These are phyloP conservation scores for Yponomeuta sedellus DNA, from an alignment of 2,888 invertebrate species.

Conservation along the genomic window DNA sequence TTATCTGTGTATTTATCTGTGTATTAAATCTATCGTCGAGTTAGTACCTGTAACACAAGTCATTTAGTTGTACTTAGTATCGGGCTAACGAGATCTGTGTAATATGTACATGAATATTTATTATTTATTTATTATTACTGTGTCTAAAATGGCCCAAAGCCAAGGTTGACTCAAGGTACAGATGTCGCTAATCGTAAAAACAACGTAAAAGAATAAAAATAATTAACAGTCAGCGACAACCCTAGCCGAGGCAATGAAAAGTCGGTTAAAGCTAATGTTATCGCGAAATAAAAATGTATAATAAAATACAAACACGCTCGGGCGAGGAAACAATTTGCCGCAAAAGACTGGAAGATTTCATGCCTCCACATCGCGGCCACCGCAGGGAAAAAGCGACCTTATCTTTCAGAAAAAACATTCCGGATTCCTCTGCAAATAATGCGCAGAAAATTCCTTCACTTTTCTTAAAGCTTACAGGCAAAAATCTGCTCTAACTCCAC, in stretches of 20 bases:
- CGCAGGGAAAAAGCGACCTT: not conserved
- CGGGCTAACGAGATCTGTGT: too few relatives aligned
- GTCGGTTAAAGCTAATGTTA: constrained; percentile 77
- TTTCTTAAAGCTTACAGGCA: constrained; percentile 33
- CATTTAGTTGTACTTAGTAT: too few relatives aligned
- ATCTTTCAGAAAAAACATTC: not conserved
- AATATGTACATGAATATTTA: too few relatives aligned
- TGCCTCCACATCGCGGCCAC: constrained; percentile 36
- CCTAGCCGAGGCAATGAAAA: constrained; percentile 73
- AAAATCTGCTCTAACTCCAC: constrained; percentile 34
- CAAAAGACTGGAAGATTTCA: constrained; percentile 74
- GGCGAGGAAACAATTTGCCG: constrained; percentile 76
- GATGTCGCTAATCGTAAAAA: too few relatives aligned
- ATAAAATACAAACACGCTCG: constrained; percentile 74
- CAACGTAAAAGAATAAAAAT: too few relatives aligned
- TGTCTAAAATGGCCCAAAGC: too few relatives aligned
- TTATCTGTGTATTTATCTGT: too few relatives aligned
- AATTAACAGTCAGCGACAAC: constrained; percentile 39
- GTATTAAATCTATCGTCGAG: too few relatives aligned
- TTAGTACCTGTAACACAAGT: too few relatives aligned
- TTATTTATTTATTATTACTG: too few relatives aligned
- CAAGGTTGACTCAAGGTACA: too few relatives aligned
- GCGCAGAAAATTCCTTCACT: constrained; percentile 68
- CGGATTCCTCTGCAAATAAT: not conserved
- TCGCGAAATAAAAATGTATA: constrained; percentile 77